Base-by-base conservation (phyloP, 2,888 invertebrate species). In the Acrobasis consociella region DNA sequence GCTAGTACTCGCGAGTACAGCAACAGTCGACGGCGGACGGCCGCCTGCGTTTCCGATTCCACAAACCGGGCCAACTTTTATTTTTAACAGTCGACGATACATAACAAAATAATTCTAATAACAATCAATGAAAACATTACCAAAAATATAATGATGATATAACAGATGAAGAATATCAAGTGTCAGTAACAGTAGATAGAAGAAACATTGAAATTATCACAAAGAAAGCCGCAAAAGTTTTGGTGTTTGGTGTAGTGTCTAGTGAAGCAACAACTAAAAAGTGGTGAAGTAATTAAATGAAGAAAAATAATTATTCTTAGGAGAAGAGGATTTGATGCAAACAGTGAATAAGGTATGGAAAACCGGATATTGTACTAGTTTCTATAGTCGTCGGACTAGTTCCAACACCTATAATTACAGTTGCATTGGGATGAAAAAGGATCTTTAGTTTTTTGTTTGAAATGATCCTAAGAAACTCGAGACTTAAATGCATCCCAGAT, bases 301-400 rank as follows among this genome's bases (percentile, higher is more conserved):
- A 79, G 76, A 76, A 73, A 76, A 68, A 76, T 68, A 79, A 31
- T 72, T 68, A 73, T 73, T 73, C 71, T 70, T 74, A 69, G 74
- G 72, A 75, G 78, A 77, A 80, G 85, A 86, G 85, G 85, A 85
- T 86, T 88, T 81, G 82, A 86, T 85, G 85, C 80, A 72, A 76
- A 82, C 83, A 85, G 80, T 81, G 82, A 84, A 84, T 83, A 90
- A 91, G 91, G 91, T 91, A 91, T 81, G 83, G 72, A 73, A 85
- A 91, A 91, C 90, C 90, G 89, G 88, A 88, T 88, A 87, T 85
- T 80, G 75, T 84, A 83, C 84, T 82, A 82, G 81, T 75, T 70
- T 74, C 74, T 75, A 82, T 79, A 84, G 82, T 85, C 67, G 87
- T 77, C 78, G 71, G 84, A 87, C 90, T 86, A 85, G 87, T 88